phyloP scores from a whole-genome alignment of 92 coral and sea anemone genomes.

The Paramuricea clavata region DNA sequence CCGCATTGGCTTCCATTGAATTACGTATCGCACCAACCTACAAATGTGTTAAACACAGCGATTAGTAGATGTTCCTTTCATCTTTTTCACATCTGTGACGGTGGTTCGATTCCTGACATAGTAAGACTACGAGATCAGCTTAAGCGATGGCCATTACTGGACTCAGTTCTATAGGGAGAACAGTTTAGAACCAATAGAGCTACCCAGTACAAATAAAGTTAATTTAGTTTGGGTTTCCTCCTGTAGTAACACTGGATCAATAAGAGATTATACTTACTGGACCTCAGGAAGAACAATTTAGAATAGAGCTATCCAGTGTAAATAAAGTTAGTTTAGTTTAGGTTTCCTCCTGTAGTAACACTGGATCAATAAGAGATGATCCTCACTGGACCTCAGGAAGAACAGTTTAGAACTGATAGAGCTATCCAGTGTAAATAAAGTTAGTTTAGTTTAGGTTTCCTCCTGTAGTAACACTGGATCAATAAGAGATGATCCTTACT shows the following conservation, averaged over 20 bases:
- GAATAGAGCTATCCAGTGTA: neutral
- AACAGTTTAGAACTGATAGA: conserved; percentile 13
- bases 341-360: neutral
- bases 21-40: conserved; percentile 85
- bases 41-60: neutral
- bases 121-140: too few species aligned
- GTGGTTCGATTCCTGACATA: too few species aligned
- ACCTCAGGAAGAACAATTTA: too few species aligned
- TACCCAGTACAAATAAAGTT: neutral
- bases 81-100: too few species aligned
- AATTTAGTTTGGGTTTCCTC: neutral
- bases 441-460: neutral
- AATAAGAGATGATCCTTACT: neutral
- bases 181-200: neutral
- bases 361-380: neutral
- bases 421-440: neutral
- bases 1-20: conserved; percentile 81
- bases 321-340: neutral
- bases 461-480: conserved; percentile 1
- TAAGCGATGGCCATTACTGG: neutral
- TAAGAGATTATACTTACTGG: too few species aligned
- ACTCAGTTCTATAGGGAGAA: neutral
- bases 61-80: neutral
- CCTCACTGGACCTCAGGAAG: neutral
- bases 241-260: neutral